Base-by-base conservation (phyloP, 2,113 vertebrate species). In the Conger conger region DNA sequence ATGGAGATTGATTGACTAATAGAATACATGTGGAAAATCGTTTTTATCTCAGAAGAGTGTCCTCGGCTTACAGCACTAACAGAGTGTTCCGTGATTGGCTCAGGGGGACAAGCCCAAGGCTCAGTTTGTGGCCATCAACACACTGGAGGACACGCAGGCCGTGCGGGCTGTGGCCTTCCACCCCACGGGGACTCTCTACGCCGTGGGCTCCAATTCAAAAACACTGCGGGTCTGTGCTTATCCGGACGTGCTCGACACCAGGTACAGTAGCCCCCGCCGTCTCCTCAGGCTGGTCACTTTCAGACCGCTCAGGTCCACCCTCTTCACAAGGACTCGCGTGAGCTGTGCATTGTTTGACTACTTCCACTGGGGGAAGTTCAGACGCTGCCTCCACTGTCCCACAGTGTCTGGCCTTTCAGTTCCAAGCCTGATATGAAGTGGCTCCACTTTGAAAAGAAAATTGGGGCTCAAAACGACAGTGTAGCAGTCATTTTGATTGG, bases 131-230 rank as follows among this genome's bases (percentile, higher is more conserved):
- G 97, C 95, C 83, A 94, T 98, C 88, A 97, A 93, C 89, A 97
- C 96, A 82, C 93, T 99, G 9, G 98, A 99, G 93, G 98, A 99
- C 89, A 98, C 98, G 0, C 98, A 99, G 91, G 98, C 98, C 27
- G 96, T 99, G 82, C 96, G 98, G 83, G 97, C 98, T 0, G 97
- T 99, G 88, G 97, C 98, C 88, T 99, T 99, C 93, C 97, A 99
- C 91, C 98, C 98, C n/a, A 94, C 96, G 73, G 98, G 98, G 78
- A 93, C 90, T 7, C 94, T 99, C n/a, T 99, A 98, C 85, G 98
- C 98, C 50, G 96, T 99, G 2, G 98, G 98, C 86, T 99, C 98
- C 87, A 99, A 99, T 93, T 99, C 98, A 4, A 99, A 99, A 96
- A 99, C 97, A 6, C 92, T 99, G 87, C 94, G 98, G 88, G 98